A percentile compares a stretch with the other conserved stretches of the same genome.
Conservation (phyloP, 2,797 vertebrate genomes). For the Notoglanidium macrostoma region DNA sequence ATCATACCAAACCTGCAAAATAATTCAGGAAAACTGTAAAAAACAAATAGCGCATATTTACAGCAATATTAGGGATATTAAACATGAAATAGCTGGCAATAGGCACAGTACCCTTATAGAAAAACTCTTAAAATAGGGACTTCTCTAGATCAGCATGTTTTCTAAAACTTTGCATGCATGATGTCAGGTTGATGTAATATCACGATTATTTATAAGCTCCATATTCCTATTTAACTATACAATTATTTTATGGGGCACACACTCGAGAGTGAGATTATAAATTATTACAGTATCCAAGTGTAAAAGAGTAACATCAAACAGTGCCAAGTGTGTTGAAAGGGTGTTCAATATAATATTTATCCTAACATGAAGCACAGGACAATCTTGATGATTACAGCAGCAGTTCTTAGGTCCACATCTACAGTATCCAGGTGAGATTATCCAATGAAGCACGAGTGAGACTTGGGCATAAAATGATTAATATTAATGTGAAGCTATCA, state of each 20-base stretch:
- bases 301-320: neutral
- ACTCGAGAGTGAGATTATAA: neutral
- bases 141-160: neutral
- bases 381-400: neutral
- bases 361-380: neutral
- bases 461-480: neutral
- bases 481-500: neutral
- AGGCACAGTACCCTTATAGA: neutral
- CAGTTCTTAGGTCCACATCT: neutral
- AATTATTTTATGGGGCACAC: neutral
- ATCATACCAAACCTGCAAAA: conserved; percentile 86
- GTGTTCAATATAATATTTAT: neutral
- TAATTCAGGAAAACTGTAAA: neutral
- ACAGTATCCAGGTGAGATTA: neutral
- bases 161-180: neutral
- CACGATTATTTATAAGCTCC: neutral
- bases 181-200: neutral
- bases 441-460: neutral
- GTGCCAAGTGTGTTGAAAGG: neutral
- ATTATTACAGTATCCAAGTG: neutral
- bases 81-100: neutral
- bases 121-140: neutral
- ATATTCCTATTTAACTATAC: neutral
- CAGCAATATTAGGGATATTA: neutral
- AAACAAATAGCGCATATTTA: neutral